A percentile compares a stretch with the other conserved stretches of the same genome.
Conservation (phyloP, 2,113 vertebrate genomes). For the Vombatus ursinus region DNA sequence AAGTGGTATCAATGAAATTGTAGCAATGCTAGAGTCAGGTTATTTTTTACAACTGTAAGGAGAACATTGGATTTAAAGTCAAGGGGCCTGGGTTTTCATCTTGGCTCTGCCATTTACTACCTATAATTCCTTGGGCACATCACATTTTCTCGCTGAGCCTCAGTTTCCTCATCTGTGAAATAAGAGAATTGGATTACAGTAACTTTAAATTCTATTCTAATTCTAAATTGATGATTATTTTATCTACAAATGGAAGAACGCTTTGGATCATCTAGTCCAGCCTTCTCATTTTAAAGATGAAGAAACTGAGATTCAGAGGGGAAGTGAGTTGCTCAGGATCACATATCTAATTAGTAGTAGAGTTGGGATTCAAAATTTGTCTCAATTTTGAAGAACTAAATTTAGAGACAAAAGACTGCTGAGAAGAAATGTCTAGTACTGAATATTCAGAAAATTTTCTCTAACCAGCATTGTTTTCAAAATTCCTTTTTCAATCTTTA, state of each 20-base stretch:
- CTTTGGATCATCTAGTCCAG: neutral
- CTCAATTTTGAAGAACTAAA: neutral
- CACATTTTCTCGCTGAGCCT: neutral
- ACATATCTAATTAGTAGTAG: neutral
- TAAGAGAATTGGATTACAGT: neutral
- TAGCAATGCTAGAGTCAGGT: neutral
- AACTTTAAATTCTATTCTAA: neutral
- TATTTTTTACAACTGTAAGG: neutral
- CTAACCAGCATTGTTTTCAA: neutral
- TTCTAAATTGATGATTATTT: neutral
- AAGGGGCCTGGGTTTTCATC: neutral
- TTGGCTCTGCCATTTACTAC: neutral
- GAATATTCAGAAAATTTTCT: neutral
- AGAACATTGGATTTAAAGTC: neutral
- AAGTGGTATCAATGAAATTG: neutral
- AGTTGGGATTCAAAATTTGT: neutral
- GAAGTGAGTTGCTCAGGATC: neutral
- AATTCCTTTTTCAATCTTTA: neutral
- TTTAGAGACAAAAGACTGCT: neutral
- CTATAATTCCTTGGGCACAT: neutral
- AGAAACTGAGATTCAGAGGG: neutral
- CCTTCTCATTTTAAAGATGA: neutral
- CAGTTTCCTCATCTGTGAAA: neutral
- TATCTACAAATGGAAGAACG: neutral
- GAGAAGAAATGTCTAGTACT: neutral